Conservation (phyloP, 2,113 vertebrate species). For the Tyto alba region DNA sequence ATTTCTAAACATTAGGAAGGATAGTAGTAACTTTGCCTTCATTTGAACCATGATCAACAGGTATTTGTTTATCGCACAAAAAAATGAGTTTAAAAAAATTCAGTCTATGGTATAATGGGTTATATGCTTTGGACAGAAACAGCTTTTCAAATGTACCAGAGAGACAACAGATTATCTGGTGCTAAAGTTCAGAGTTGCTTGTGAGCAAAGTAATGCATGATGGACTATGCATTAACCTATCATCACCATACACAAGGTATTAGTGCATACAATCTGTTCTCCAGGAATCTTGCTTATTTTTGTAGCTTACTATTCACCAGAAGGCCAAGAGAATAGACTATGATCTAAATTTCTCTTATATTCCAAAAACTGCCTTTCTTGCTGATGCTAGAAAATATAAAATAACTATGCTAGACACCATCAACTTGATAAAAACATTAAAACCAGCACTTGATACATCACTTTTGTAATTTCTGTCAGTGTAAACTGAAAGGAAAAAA, state of each 20-base stretch:
- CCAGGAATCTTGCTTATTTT: not conserved
- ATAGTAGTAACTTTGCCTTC: not conserved
- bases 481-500: not conserved
- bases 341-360: not conserved
- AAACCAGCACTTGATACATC: not conserved
- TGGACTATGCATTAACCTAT: not conserved
- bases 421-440: not conserved
- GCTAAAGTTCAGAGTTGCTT: not conserved
- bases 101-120: not conserved
- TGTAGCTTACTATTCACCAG: not conserved
- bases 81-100: not conserved
- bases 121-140: not conserved
- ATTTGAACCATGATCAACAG: not conserved
- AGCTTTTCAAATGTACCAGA: not conserved
- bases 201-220: not conserved
- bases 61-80: not conserved
- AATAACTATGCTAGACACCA: not conserved
- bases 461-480: not conserved
- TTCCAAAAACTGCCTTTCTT: not conserved
- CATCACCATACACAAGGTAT: not conserved
- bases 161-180: not conserved
- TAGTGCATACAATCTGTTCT: not conserved
- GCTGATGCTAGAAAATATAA: not conserved
- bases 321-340: not conserved
- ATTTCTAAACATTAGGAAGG: not conserved